These are phyloP conservation scores for Chondrosia reniformis DNA, from an alignment of 37 sponge, comb jelly and placozoan species.

Conservation along the genomic window DNA sequence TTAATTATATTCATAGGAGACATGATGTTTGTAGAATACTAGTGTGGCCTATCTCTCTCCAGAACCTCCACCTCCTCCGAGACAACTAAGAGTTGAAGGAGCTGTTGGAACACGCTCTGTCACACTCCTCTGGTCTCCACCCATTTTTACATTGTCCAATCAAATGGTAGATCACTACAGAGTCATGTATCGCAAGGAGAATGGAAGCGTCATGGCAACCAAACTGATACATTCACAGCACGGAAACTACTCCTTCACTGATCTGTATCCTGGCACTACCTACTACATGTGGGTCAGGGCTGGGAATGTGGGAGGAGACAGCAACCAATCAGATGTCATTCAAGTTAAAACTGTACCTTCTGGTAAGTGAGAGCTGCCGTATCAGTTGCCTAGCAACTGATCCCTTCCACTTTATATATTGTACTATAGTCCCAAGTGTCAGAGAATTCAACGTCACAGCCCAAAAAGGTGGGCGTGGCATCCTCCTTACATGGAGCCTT, in stretches of 20 bases:
- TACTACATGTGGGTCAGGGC: conserved; percentile 15
- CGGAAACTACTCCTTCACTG: not conserved
- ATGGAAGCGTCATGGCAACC: too few relatives aligned
- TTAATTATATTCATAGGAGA: too few relatives aligned
- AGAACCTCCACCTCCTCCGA: conserved; percentile 12
- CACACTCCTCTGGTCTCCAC: not conserved
- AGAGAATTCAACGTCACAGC: not conserved
- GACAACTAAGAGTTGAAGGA: too few relatives aligned
- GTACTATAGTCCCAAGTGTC: conserved; percentile 12
- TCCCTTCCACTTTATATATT: not conserved
- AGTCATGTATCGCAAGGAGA: not conserved
- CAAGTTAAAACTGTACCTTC: not conserved
- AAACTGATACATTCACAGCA: not conserved
- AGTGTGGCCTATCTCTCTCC: not conserved
- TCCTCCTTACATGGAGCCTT: conserved; percentile 26
- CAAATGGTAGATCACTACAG: not conserved
- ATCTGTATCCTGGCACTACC: conserved; percentile 4
- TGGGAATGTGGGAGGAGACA: conserved; percentile 6
- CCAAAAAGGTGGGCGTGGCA: conserved; percentile 3
- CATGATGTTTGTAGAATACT: too few relatives aligned
- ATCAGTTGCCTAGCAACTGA: not conserved
- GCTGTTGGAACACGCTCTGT: not conserved
- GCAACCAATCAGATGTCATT: not conserved
- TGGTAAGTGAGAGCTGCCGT: not conserved
- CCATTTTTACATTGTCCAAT: not conserved